phyloP scores from a whole-genome alignment of 1,140 invertebrate genomes.

The Galleria mellonella region DNA sequence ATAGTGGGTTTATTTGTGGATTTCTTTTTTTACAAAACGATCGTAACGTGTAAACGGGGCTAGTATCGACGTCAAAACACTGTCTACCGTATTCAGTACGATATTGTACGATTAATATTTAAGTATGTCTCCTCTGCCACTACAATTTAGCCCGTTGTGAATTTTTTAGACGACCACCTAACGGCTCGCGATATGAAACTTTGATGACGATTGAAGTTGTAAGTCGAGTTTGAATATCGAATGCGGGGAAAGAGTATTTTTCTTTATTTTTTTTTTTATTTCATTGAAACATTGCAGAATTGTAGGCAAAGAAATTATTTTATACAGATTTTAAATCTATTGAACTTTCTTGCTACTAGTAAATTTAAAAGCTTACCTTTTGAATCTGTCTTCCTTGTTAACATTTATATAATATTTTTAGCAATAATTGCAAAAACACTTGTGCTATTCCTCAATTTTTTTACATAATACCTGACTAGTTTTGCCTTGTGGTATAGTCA shows the following conservation, averaged over 20 bases:
- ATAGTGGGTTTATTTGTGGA: no score
- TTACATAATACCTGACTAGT: no score
- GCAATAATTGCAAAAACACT: no score
- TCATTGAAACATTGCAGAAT: no score
- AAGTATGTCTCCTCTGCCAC: slow-evolving; percentile 2
- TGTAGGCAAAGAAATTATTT: background rate
- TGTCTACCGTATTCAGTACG: background rate
- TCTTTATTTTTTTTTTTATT: no score
- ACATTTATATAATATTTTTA: no score
- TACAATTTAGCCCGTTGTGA: slow-evolving; percentile 20
- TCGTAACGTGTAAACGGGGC: slow-evolving; percentile 8
- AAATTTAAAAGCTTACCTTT: no score
- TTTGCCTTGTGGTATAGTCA: no score
- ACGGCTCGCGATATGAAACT: slow-evolving; percentile 12
- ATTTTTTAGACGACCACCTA: slow-evolving; percentile 18
- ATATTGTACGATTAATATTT: slow-evolving; percentile 4
- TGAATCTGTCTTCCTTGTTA: no score
- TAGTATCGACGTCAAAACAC: slow-evolving; percentile 12
- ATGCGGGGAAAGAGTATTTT: background rate
- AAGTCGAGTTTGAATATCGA: slow-evolving; percentile 11
- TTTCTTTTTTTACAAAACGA: no score
- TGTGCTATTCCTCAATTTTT: no score
- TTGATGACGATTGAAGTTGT: slow-evolving; percentile 8
- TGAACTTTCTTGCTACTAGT: no score
- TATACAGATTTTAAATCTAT: background rate